Base-by-base conservation (phyloP, 2,797 vertebrate genomes). In the Myoxocephalus aenaeus region DNA sequence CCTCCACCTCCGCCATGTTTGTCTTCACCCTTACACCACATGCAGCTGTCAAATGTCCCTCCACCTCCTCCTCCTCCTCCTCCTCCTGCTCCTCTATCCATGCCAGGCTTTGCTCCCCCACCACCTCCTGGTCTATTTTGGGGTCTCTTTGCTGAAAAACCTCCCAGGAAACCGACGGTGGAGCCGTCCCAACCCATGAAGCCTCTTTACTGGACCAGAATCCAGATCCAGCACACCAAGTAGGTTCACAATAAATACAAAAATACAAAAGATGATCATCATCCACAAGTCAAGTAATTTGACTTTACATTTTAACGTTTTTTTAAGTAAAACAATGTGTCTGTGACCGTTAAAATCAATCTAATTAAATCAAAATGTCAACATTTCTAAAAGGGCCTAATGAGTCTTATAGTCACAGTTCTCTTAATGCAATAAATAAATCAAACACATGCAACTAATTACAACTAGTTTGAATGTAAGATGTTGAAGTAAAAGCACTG, bases 201-300 rank as follows among this genome's bases (percentile, higher is more conserved):
- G 88, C 96, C 98, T 62, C 96, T 99, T 51, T 98, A 99, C 85
- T 99, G 98, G 98, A 98, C 95, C 79, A 95, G 97, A 80, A 97
- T 99, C 92, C 98, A 99, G 74, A 90, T 99, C 81, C 94, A 96
- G 86, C 92, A 94, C 70, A 95, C 87, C 91, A 97, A 96, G 98
- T 99, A 96, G 13, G 90, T 86, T 65, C 32, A 74, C 11, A 5
- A 27, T 40, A 5, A 56, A 42, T 15, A 3, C 13, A 6, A 48
- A 65, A 27, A 29, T 46, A 64, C 62, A 46, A 25, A 38, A 62
- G 13, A 40, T 62, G 34, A 38, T 38, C 34, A 22, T 51, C 3
- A 53, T 22, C 8, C 48, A 50, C 20, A n/a, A 8, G n/a, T 20
- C 20, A n/a, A 15, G 7, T 56, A 27, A 59, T 12, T 17, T 27